A percentile compares a stretch with the other conserved stretches of the same genome.
phyloP scores from a whole-genome alignment of 2,113 vertebrate genomes.

The Thunnus thynnus region DNA sequence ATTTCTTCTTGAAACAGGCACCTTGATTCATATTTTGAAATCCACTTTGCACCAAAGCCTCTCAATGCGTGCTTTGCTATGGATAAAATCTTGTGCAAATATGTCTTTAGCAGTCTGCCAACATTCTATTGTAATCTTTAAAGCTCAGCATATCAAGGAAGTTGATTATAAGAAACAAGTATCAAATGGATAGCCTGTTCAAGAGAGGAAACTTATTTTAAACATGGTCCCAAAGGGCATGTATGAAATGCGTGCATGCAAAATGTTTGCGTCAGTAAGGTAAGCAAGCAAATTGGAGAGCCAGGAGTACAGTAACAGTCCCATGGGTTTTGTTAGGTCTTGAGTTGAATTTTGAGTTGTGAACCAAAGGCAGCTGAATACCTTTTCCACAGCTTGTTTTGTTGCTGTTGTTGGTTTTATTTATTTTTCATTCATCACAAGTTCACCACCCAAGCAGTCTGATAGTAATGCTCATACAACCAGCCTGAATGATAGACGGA shows the following conservation, averaged over 20 bases:
- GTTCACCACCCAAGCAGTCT: neutral
- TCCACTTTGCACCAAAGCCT: too few relatives aligned
- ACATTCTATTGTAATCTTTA: too few relatives aligned
- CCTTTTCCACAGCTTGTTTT: neutral
- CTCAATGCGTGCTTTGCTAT: too few relatives aligned
- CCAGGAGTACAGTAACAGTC: neutral
- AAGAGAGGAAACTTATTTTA: neutral
- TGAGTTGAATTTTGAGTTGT: neutral
- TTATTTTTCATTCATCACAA: slow-evolving; percentile 8
- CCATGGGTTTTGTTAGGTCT: neutral
- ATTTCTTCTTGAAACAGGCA: too few relatives aligned
- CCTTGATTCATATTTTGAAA: too few relatives aligned
- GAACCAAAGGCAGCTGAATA: neutral
- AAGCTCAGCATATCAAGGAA: neutral
- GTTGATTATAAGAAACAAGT: neutral
- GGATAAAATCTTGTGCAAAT: too few relatives aligned
- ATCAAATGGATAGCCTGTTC: neutral
- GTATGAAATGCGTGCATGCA: neutral
- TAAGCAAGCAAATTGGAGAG: neutral
- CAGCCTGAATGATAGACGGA: neutral
- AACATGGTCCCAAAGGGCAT: neutral
- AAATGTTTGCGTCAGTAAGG: neutral
- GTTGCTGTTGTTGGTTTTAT: neutral
- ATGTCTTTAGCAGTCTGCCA: too few relatives aligned
- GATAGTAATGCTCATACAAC: neutral